phyloP scores from a whole-genome alignment of 2,888 invertebrate genomes.

The Lepidochrysops patricia region DNA sequence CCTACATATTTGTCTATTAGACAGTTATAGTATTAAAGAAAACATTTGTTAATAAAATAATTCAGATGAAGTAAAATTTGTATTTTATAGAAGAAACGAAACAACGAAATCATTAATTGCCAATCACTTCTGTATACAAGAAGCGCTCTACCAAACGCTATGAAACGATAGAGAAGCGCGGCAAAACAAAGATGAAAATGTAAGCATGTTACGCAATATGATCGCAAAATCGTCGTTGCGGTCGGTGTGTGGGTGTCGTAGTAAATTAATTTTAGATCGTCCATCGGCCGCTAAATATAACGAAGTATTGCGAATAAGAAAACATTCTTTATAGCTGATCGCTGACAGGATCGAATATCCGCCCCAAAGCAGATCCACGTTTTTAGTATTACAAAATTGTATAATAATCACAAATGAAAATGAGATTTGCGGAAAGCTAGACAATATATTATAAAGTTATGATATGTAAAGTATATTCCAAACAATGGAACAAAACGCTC shows the following conservation, averaged over 20 bases:
- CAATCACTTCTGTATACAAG: neutral
- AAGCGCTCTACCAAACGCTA: neutral
- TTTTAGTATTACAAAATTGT: neutral
- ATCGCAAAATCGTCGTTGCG: neutral
- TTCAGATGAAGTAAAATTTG: too few relatives aligned
- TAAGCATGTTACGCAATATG: neutral
- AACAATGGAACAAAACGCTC: too few relatives aligned
- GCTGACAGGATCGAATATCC: conserved; percentile 28
- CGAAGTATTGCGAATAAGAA: conserved; percentile 25
- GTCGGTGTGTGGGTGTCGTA: conserved; percentile 34
- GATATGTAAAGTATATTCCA: too few relatives aligned
- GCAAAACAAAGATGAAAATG: neutral
- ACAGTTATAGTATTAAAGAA: too few relatives aligned
- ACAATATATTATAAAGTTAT: too few relatives aligned
- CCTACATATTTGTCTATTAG: too few relatives aligned
- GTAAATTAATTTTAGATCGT: conserved; percentile 54
- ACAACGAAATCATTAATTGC: neutral
- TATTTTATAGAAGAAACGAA: too few relatives aligned
- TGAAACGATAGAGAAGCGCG: too few relatives aligned
- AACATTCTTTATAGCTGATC: conserved; percentile 24
- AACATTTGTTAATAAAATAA: too few relatives aligned
- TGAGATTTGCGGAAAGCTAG: neutral
- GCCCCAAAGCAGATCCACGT: neutral
- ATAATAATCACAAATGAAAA: neutral
- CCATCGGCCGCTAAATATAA: conserved; percentile 39